Percentiles rank a stretch among this genome's conserved stretches.
phyloP scores from a whole-genome alignment of 2,888 invertebrate species.

The Paralinhomoeus sp. region DNA sequence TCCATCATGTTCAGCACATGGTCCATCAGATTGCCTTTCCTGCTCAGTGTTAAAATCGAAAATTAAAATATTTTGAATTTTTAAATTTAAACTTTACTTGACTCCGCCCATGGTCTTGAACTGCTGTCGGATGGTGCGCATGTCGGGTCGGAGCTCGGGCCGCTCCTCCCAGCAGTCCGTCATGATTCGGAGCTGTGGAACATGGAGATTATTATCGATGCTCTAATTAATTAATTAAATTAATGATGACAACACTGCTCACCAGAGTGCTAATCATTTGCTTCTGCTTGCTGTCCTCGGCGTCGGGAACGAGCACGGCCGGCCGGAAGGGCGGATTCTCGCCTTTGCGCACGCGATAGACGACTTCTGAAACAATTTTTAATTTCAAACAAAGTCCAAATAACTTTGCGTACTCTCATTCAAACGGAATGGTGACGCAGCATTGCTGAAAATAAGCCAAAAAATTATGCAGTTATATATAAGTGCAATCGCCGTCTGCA shows the following conservation, averaged over 20 bases:
- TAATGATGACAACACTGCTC: too few relatives aligned
- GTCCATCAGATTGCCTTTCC: constrained; percentile 3
- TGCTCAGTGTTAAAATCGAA: background rate
- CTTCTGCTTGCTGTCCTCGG: too few relatives aligned
- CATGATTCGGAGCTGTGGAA: background rate
- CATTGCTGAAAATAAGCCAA: too few relatives aligned
- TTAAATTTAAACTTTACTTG: too few relatives aligned
- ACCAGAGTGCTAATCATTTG: too few relatives aligned
- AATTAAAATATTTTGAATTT: too few relatives aligned
- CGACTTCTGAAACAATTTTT: background rate
- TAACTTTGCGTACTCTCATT: too few relatives aligned
- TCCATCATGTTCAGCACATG: constrained; percentile 6
- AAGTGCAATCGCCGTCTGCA: too few relatives aligned
- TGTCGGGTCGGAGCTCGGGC: background rate
- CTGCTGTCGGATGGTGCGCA: background rate
- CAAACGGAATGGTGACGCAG: too few relatives aligned
- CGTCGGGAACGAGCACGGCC: background rate
- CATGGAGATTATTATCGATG: background rate
- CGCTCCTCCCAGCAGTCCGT: constrained; percentile 3
- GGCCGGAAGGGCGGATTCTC: constrained; percentile 5
- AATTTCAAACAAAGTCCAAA: too few relatives aligned
- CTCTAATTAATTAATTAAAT: too few relatives aligned
- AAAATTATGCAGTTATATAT: too few relatives aligned
- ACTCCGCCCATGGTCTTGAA: background rate
- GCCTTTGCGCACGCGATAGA: background rate